Percentiles rank a stretch among this genome's conserved stretches.
Evolutionary conservation across 2,113 vertebrate genomes (phyloP).

Genomic region (Crotalus helleri): DNA sequence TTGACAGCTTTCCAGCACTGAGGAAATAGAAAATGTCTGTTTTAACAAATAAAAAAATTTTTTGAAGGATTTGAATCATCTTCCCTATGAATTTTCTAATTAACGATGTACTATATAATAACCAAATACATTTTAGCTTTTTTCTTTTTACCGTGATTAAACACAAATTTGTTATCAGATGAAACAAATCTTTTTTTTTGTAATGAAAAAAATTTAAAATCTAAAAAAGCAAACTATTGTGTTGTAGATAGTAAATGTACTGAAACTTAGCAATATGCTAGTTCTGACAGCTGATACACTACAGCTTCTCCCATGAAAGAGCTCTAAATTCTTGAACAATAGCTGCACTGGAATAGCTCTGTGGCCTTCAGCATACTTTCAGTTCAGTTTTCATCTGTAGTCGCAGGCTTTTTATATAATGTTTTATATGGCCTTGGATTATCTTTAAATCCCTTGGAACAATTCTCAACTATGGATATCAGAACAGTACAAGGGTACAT

Average conservation of each 20-base stretch:
- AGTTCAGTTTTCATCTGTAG: neutral
- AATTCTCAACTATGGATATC: neutral
- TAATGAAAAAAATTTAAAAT: no score
- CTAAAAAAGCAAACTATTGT: neutral
- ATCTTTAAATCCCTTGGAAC: neutral
- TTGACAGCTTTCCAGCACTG: conserved; percentile 76
- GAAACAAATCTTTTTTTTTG: neutral
- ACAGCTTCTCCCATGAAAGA: neutral
- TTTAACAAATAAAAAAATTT: neutral
- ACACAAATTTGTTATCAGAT: neutral
- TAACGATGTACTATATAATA: neutral
- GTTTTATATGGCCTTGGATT: neutral
- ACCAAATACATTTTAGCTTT: neutral
- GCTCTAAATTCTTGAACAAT: neutral
- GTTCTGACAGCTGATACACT: neutral
- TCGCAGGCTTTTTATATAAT: neutral
- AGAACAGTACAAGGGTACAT: neutral
- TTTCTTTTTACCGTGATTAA: neutral
- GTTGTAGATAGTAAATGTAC: neutral
- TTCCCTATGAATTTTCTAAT: neutral
- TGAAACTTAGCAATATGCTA: neutral
- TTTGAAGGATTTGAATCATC: neutral
- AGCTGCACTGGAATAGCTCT: neutral
- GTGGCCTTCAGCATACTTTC: neutral
- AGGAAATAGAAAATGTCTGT: neutral